These are phyloP conservation scores for Terrapene triunguis DNA, from an alignment of 2,113 vertebrate species.

Conservation along the genomic window DNA sequence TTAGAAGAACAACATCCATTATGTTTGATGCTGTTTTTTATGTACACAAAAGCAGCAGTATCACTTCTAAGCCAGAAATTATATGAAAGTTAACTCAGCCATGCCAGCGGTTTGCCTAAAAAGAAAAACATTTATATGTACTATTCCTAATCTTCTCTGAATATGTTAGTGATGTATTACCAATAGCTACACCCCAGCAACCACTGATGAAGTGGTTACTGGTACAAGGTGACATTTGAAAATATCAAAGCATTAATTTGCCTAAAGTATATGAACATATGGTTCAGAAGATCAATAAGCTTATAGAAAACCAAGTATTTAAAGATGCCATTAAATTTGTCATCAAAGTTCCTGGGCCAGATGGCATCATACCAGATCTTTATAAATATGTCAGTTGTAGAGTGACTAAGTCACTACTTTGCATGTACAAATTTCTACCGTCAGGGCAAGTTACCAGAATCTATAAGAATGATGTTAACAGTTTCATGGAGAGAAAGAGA, in stretches of 20 bases:
- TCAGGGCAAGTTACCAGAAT: not conserved
- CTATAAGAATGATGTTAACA: slow-evolving; percentile 22
- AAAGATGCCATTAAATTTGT: not conserved
- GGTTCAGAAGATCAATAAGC: not conserved
- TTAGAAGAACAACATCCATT: not conserved
- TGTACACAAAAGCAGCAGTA: not conserved
- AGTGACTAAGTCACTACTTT: slow-evolving; percentile 22
- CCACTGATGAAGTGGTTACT: not conserved
- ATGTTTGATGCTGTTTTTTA: not conserved
- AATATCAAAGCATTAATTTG: slow-evolving; percentile 28
- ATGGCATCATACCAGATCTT: slow-evolving; percentile 24
- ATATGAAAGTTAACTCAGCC: not conserved
- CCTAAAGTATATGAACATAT: not conserved
- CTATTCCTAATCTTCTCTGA: not conserved
- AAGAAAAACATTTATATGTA: not conserved
- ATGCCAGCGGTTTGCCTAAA: not conserved
- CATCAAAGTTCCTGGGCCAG: not conserved
- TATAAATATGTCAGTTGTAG: slow-evolving; percentile 14
- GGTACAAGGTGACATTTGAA: not conserved
- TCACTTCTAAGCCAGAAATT: not conserved
- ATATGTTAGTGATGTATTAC: not conserved
- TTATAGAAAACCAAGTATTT: not conserved
- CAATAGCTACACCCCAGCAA: not conserved
- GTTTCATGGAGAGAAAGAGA: slow-evolving; percentile 12
- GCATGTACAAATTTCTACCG: slow-evolving; percentile 1